Conservation (phyloP, 2,113 vertebrate species). For the Orientallactaga bullata region DNA sequence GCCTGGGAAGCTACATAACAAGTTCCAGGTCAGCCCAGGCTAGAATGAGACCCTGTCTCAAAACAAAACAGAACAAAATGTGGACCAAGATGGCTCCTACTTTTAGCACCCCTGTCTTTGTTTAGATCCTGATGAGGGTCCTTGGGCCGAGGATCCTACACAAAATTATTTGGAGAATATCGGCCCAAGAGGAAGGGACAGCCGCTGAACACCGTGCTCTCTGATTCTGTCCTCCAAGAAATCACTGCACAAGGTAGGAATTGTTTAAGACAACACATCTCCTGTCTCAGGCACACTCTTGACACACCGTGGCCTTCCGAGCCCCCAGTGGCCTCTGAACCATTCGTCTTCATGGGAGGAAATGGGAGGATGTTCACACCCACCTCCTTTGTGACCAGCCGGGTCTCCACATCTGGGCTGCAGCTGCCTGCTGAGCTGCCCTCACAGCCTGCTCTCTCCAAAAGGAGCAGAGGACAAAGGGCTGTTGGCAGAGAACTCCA, state of each 20-base stretch:
- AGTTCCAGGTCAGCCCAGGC: too few relatives aligned
- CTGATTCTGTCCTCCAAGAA: neutral
- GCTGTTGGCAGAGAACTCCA: neutral
- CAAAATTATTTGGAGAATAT: neutral
- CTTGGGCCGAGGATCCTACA: neutral
- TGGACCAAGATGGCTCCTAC: neutral
- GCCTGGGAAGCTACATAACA: too few relatives aligned
- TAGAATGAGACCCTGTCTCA: too few relatives aligned
- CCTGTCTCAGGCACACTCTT: neutral
- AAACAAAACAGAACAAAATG: neutral
- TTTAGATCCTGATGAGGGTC: neutral
- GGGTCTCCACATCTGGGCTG: conserved; percentile 66
- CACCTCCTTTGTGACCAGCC: conserved; percentile 39
- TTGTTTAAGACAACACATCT: neutral
- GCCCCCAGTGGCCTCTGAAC: conserved; percentile 62
- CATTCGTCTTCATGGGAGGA: conserved; percentile 76
- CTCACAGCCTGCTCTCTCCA: neutral
- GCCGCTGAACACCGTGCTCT: neutral
- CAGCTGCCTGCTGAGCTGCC: conserved; percentile 61
- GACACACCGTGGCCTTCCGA: neutral
- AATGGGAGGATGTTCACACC: conserved; percentile 51
- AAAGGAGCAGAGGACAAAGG: conserved; percentile 53
- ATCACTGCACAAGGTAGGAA: neutral
- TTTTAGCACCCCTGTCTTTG: neutral
- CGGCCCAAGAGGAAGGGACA: neutral